These are phyloP conservation scores for Drosophila nigromelanica DNA, from an alignment of 1,140 invertebrate species.

Conservation along the genomic window DNA sequence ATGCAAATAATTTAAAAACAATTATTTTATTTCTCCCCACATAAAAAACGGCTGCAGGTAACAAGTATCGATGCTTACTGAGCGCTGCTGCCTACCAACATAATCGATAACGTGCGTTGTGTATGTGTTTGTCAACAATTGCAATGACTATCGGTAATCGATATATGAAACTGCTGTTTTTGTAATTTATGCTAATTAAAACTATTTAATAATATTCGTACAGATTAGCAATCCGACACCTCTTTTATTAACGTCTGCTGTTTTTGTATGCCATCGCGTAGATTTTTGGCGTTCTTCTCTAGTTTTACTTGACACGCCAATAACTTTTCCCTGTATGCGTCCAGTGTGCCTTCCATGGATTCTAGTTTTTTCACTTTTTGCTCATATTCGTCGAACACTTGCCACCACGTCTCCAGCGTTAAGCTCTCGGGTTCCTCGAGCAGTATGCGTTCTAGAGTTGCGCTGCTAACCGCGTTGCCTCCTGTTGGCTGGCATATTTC, in stretches of 20 bases:
- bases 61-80: slow-evolving; percentile 44
- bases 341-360: slow-evolving; percentile 39
- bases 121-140: slow-evolving; percentile 12
- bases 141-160: slow-evolving; percentile 2
- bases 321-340: slow-evolving; percentile 41
- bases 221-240: slow-evolving; percentile 29
- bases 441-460: slow-evolving; percentile 52
- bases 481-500: slow-evolving; percentile 35
- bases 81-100: slow-evolving; percentile 20
- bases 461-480: slow-evolving; percentile 7
- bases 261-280: slow-evolving; percentile 48
- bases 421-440: slow-evolving; percentile 57
- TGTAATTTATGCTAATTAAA: background rate
- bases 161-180: slow-evolving; percentile 6
- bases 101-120: slow-evolving; percentile 28
- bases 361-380: slow-evolving; percentile 54
- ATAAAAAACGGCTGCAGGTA: slow-evolving; percentile 55
- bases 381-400: slow-evolving; percentile 66
- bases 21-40: slow-evolving; percentile 45
- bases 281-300: slow-evolving; percentile 46
- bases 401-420: slow-evolving; percentile 56
- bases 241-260: slow-evolving; percentile 58
- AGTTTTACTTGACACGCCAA: slow-evolving; percentile 48
- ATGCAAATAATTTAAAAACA: slow-evolving; percentile 48
- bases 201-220: background rate